Evolutionary conservation across 2,888 invertebrate species (phyloP).

Genomic region (Drosophila ustulata): DNA sequence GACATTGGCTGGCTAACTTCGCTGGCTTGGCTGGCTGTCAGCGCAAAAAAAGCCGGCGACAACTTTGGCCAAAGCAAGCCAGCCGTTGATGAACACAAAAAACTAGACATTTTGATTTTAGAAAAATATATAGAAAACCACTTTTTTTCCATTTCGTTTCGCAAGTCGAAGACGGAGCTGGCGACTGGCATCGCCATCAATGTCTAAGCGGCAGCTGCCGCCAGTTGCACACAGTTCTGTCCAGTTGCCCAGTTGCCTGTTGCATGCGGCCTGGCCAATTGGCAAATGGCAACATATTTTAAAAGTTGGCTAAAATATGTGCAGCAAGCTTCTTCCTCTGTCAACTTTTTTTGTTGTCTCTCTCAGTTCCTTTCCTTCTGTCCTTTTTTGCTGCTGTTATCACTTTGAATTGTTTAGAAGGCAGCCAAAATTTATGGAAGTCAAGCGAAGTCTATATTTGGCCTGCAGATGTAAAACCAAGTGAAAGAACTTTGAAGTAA

Average conservation of each 20-base stretch:
- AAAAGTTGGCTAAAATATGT: conserved; percentile 78
- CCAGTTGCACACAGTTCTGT: background rate
- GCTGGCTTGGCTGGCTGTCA: conserved; percentile 33
- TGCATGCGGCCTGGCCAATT: conserved; percentile 39
- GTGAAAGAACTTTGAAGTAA: conserved; percentile 9
- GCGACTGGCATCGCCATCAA: conserved; percentile 65
- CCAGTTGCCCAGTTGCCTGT: conserved; percentile 39
- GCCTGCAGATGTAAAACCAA: conserved; percentile 5
- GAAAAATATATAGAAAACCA: conserved; percentile 82
- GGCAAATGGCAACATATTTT: conserved; percentile 65
- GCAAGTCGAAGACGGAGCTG: conserved; percentile 13
- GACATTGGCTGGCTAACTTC: conserved; percentile 67
- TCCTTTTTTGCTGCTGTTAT: conserved; percentile 4
- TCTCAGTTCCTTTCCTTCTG: background rate
- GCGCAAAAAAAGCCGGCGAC: conserved; percentile 66
- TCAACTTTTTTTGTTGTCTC: conserved; percentile 20
- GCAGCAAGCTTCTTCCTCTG: conserved; percentile 56
- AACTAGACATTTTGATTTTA: conserved; percentile 82
- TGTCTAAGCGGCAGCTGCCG: conserved; percentile 58
- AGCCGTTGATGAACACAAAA: conserved; percentile 77
- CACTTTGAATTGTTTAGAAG: conserved; percentile 22
- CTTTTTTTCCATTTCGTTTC: conserved; percentile 58
- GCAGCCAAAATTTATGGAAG: conserved; percentile 67
- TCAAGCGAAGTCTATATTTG: conserved; percentile 25
- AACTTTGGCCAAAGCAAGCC: conserved; percentile 76